Evolutionary conservation across 2,888 invertebrate species (phyloP).

Genomic region (Belgica antarctica): DNA sequence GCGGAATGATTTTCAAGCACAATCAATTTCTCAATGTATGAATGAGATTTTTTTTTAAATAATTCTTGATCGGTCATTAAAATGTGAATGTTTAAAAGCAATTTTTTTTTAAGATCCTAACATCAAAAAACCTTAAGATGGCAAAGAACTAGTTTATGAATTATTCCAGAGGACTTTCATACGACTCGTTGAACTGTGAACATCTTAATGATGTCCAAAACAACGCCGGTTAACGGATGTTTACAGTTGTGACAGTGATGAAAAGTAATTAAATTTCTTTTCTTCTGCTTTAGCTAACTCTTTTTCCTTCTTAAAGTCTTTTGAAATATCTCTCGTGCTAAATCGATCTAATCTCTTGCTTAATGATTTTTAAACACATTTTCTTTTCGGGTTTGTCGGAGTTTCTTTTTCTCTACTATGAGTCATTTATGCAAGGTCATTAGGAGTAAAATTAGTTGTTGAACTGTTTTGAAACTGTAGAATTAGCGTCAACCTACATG

Average conservation of each 20-base stretch:
- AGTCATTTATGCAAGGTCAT: conserved; percentile 26
- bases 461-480: neutral
- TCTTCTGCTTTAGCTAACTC: neutral
- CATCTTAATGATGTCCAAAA: neutral
- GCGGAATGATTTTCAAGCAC: neutral
- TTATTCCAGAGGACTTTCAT: neutral
- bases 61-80: neutral
- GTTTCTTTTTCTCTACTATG: neutral
- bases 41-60: neutral
- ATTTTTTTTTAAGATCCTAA: neutral
- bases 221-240: conserved; percentile 16
- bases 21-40: neutral
- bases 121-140: neutral
- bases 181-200: neutral
- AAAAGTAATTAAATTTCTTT: conserved; percentile 39
- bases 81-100: neutral
- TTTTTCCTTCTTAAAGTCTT: neutral
- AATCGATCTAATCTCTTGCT: conserved; percentile 31
- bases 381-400: conserved; percentile 7
- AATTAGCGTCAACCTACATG: neutral
- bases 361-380: conserved; percentile 42
- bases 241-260: conserved; percentile 34
- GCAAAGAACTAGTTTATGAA: neutral
- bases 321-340: conserved; percentile 6
- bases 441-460: neutral